A percentile compares a stretch with the other conserved stretches of the same genome.
Conservation (phyloP, 2,113 vertebrate species). For the Glaucomys volans region DNA sequence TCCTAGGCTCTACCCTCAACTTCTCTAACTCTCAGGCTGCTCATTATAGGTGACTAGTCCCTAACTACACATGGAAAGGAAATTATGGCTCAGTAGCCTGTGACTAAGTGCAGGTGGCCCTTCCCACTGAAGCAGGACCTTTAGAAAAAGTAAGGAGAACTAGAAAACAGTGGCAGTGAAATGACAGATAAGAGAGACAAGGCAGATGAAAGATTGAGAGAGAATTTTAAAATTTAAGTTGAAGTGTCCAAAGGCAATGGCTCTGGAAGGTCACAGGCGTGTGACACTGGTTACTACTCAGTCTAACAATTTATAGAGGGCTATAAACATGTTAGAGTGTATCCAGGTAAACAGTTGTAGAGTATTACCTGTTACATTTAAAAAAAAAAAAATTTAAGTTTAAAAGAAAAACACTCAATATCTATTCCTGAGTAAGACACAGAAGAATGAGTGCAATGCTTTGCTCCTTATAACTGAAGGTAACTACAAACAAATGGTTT, state of each 20-base stretch:
- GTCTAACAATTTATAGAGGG: neutral
- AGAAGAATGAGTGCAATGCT: neutral
- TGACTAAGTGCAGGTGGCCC: neutral
- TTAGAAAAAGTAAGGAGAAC: neutral
- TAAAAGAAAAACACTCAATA: slow-evolving; percentile 40
- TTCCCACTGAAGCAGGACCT: neutral
- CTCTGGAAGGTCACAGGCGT: neutral
- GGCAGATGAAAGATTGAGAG: neutral
- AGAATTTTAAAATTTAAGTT: slow-evolving; percentile 14
- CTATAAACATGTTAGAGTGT: neutral
- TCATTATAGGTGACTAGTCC: neutral
- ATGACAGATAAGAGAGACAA: neutral
- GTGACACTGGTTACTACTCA: neutral
- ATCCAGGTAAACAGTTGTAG: neutral
- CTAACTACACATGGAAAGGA: neutral
- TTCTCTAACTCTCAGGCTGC: neutral
- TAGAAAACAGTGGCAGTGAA: neutral
- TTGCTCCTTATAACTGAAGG: neutral
- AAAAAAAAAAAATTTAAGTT: neutral
- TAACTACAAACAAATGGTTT: neutral
- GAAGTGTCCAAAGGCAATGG: neutral
- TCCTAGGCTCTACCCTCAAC: neutral
- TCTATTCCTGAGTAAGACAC: neutral
- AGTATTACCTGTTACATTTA: neutral
- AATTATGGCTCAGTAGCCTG: neutral